A percentile compares a stretch with the other conserved stretches of the same genome.
Evolutionary conservation across 2,888 invertebrate species (phyloP).

Genomic region (Phanerotoma sp.): DNA sequence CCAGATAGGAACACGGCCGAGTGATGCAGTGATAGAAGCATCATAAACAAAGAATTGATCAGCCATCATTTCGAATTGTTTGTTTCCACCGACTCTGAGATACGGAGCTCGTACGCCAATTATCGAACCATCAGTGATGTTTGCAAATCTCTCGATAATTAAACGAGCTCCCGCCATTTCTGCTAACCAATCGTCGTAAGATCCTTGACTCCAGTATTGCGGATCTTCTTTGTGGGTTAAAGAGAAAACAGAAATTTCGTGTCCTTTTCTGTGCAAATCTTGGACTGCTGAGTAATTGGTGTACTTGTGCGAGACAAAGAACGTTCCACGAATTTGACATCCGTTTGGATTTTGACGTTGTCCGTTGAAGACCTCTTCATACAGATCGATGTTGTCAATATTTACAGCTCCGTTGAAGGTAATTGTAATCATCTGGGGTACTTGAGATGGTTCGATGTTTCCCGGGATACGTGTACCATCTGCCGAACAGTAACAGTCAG

Average conservation of each 20-base stretch:
- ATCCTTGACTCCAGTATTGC: constrained; percentile 84
- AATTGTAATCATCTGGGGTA: constrained; percentile 91
- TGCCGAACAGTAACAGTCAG: constrained; percentile 92
- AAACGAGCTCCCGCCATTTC: constrained; percentile 92
- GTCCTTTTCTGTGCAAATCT: constrained; percentile 85
- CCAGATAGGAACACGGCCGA: constrained; percentile 91
- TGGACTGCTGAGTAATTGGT: constrained; percentile 88
- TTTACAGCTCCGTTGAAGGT: constrained; percentile 93
- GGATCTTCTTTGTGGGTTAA: constrained; percentile 91
- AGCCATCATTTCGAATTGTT: constrained; percentile 96
- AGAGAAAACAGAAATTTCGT: constrained; percentile 90
- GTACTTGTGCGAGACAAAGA: constrained; percentile 91
- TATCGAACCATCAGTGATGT: constrained; percentile 88
- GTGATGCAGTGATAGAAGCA: constrained; percentile 88
- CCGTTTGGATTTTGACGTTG: constrained; percentile 85
- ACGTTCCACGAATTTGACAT: constrained; percentile 85
- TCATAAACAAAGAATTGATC: constrained; percentile 95
- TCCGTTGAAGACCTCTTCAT: constrained; percentile 86
- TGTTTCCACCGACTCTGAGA: constrained; percentile 88
- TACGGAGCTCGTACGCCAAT: constrained; percentile 83
- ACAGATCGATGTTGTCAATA: constrained; percentile 89
- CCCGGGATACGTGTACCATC: constrained; percentile 90
- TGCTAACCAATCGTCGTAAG: constrained; percentile 89
- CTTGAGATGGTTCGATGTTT: constrained; percentile 77
- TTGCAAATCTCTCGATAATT: constrained; percentile 85